Evolutionary conservation across 1,140 invertebrate species (phyloP).

Genomic region (Leguminivora glycinivorella): DNA sequence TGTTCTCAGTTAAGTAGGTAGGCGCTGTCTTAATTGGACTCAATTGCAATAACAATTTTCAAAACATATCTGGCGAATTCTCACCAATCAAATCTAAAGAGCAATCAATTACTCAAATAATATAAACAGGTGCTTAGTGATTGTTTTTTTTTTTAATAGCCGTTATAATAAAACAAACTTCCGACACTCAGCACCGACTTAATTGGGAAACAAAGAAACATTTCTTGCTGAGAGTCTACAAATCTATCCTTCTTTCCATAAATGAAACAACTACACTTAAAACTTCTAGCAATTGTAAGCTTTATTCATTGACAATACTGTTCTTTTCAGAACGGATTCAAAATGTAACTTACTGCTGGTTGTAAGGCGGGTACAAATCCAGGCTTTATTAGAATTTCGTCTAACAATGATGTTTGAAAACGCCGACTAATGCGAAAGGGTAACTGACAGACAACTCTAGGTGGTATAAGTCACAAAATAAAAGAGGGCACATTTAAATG

Average conservation of each 20-base stretch:
- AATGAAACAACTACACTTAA: background rate
- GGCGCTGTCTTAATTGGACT: background rate
- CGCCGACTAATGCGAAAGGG: conserved; percentile 48
- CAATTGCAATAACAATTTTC: background rate
- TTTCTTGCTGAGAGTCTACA: conserved; percentile 21
- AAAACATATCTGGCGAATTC: background rate
- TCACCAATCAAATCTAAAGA: background rate
- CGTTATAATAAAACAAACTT: conserved; percentile 15
- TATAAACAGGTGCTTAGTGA: conserved; percentile 4
- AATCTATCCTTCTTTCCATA: background rate
- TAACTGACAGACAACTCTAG: conserved; percentile 42
- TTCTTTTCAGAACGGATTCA: background rate
- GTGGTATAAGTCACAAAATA: background rate
- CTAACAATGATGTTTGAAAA: conserved; percentile 53
- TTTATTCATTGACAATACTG: conserved; percentile 45
- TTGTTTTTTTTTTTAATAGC: background rate
- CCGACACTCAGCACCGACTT: background rate
- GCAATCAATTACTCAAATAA: background rate
- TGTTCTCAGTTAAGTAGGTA: no score
- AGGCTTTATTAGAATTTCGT: conserved; percentile 60
- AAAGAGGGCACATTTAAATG: background rate
- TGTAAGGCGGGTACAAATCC: conserved; percentile 42
- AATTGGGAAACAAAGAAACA: conserved; percentile 26
- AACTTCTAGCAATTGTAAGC: background rate
- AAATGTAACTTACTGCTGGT: background rate